Evolutionary conservation across 2,797 vertebrate genomes (phyloP).

Genomic region (Macropodus opercularis): DNA sequence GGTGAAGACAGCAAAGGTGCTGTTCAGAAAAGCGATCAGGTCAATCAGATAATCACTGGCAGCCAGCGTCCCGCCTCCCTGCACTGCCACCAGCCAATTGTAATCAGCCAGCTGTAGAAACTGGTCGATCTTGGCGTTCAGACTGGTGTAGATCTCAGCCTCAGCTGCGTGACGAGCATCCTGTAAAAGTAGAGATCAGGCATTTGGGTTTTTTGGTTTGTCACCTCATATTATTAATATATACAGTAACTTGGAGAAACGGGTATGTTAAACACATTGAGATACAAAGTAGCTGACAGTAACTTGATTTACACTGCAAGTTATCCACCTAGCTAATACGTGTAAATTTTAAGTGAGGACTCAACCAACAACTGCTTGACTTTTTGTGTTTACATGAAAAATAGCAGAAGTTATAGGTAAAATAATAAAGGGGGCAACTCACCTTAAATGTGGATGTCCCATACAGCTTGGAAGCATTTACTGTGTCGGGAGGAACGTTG

Average conservation of each 20-base stretch:
- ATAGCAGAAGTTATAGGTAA: too few species aligned
- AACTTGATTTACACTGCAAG: too few species aligned
- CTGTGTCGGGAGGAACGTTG: constrained; percentile 91
- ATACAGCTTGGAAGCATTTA: constrained; percentile 93
- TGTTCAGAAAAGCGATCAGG: constrained; percentile 92
- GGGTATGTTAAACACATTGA: too few species aligned
- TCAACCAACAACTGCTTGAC: too few species aligned
- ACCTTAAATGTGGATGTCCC: constrained; percentile 98
- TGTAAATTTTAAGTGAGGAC: too few species aligned
- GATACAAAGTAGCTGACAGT: too few species aligned
- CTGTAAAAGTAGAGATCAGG: constrained; percentile 62
- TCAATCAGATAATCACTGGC: constrained; percentile 92
- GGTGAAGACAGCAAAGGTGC: constrained; percentile 96
- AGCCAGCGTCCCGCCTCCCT: constrained; percentile 71
- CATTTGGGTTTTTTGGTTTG: too few species aligned
- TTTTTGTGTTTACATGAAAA: too few species aligned
- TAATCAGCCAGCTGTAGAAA: constrained; percentile 97
- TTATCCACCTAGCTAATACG: too few species aligned
- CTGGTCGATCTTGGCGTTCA: constrained; percentile 98
- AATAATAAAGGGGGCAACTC: neutral
- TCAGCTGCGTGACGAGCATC: constrained; percentile 94
- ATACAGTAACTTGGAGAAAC: too few species aligned
- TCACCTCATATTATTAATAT: too few species aligned
- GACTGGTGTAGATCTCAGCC: constrained; percentile 96
- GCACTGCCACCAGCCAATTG: constrained; percentile 86